Evolutionary conservation across 2,113 vertebrate genomes (phyloP), one percentile per base, ranked within the genome.

Genomic region (Paradisaea rubra): DNA sequence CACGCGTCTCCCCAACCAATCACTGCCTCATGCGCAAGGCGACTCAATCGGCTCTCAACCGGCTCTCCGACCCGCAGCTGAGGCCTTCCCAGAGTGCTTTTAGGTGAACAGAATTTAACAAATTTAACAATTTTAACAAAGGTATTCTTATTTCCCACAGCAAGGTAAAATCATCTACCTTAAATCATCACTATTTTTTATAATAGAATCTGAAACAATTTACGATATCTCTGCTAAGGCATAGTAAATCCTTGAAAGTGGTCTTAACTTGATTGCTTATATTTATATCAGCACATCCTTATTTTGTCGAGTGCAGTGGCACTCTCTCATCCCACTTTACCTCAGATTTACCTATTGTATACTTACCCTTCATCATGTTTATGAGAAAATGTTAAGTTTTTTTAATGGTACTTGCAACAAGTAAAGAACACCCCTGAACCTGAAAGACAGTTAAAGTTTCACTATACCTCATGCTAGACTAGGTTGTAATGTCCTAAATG

Each of bases 361-460:
- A 47, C 27, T 80, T 73, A 47, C 8, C 13, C 13, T 88, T 94
- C 63, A 47, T 37, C 25, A n/a, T 23, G 42, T 15, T n/a, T 81
- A 57, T n/a, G 41, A 54, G 30, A 69, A 89, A 68, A 63, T 33
- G 49, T 50, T n/a, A 4, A n/a, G 30, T 13, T 50, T 63, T 87
- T 88, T 60, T 9, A 13, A 31, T 61, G 11, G 7, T 50, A 20
- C 20, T 89, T 89, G 45, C 15, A 70, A 77, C 13, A 56, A n/a
- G 25, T 35, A 76, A 70, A 63, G 22, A 78, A 41, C 23, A 85
- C 3, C 11, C 8, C 10, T 71, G n/a, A 88, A 89, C n/a, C 27
- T 86, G 41, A 73, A 91, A 86, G 37, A 45, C 5, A 52, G 16
- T 77, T 64, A 59, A 72, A 74, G 15, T 89, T 91, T 85, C 56